These are phyloP conservation scores for Spatulosminthurus flaviceps DNA, from an alignment of 2,888 invertebrate genomes.

Conservation along the genomic window DNA sequence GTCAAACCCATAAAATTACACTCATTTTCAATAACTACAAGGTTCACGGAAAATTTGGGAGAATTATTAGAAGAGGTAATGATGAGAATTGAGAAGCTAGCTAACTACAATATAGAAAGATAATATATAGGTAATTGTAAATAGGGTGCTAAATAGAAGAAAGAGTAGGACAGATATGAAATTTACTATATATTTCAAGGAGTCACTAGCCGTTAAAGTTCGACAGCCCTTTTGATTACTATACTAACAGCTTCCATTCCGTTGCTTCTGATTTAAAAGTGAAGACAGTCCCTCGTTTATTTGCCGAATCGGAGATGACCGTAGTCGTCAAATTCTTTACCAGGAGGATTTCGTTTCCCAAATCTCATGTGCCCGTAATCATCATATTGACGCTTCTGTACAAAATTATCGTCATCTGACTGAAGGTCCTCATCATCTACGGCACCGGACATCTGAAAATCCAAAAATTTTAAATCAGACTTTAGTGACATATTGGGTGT, in stretches of 20 bases:
- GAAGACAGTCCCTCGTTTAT: slow-evolving; percentile 31
- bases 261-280: background rate
- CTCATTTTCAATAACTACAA: too few species aligned
- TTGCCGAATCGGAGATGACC: slow-evolving; percentile 62
- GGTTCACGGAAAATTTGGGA: too few species aligned
- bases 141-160: too few species aligned
- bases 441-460: slow-evolving; percentile 20
- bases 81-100: too few species aligned
- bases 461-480: slow-evolving; percentile 3
- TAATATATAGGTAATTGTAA: too few species aligned
- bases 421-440: slow-evolving; percentile 38
- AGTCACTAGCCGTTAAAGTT: too few species aligned
- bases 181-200: too few species aligned
- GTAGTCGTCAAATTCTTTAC: slow-evolving; percentile 60
- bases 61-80: too few species aligned
- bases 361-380: slow-evolving; percentile 63
- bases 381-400: slow-evolving; percentile 51
- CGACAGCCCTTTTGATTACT: background rate
- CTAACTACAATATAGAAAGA: too few species aligned
- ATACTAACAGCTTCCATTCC: background rate
- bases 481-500: too few species aligned
- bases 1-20: too few species aligned
- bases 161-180: too few species aligned
- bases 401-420: slow-evolving; percentile 40
- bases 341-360: slow-evolving; percentile 54